phyloP scores from a whole-genome alignment of 2,113 vertebrate species.

The Cyprinodon brontotheroides region DNA sequence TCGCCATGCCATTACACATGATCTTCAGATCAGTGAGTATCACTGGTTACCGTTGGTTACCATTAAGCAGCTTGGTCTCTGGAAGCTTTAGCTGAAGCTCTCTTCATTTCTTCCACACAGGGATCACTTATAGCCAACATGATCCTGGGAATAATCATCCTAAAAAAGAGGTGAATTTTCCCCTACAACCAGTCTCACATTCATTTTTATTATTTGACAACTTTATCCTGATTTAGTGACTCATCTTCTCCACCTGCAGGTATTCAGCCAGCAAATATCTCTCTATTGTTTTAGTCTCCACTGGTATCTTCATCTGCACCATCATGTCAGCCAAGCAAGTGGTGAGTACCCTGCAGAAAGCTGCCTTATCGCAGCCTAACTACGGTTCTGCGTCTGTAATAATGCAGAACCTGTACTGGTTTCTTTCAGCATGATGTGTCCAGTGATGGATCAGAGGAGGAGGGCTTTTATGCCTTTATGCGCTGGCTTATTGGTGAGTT shows the following conservation, averaged over 20 bases:
- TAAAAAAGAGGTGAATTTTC: conserved; percentile 90
- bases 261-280: conserved; percentile 89
- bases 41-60: background rate
- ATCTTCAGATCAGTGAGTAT: conserved; percentile 97
- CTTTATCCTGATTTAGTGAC: background rate
- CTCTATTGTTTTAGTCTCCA: conserved; percentile 91
- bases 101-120: conserved; percentile 69
- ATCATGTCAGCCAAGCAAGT: conserved; percentile 97
- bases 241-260: conserved; percentile 69
- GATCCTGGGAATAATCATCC: conserved; percentile 92
- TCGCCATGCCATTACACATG: conserved; percentile 97
- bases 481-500: conserved; percentile 90
- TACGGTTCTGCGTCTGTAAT: background rate
- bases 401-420: background rate
- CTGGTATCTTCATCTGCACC: conserved; percentile 97
- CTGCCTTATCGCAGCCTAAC: background rate
- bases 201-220: background rate
- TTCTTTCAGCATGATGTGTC: conserved; percentile 79
- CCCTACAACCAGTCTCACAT: fast-evolving
- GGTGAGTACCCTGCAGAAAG: conserved; percentile 81
- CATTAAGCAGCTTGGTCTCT: background rate
- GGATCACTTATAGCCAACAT: conserved; percentile 97
- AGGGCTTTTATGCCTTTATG: conserved; percentile 83
- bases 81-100: conserved; percentile 1
- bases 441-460: conserved; percentile 75